These are phyloP conservation scores for Thymallus thymallus DNA, from an alignment of 2,113 vertebrate species.

Conservation along the genomic window DNA sequence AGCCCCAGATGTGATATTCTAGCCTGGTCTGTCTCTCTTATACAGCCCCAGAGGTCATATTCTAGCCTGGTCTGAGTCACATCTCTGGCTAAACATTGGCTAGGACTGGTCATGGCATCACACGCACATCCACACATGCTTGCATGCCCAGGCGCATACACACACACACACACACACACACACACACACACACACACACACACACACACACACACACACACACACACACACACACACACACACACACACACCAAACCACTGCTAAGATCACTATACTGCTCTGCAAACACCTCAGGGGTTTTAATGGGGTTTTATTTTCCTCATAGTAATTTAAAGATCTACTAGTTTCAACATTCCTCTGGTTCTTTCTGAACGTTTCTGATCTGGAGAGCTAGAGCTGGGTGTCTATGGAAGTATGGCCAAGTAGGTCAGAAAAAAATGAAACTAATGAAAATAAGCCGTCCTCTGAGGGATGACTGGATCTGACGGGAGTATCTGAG, in stretches of 20 bases:
- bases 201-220: constrained; percentile 13
- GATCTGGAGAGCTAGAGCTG: constrained; percentile 49
- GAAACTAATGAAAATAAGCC: constrained; percentile 52
- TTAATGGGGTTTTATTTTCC: constrained; percentile 36
- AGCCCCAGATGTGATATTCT: too few relatives aligned
- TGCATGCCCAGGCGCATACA: background rate
- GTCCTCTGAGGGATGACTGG: constrained; percentile 50
- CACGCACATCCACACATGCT: background rate
- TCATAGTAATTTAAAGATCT: constrained; percentile 15
- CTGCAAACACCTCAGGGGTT: constrained; percentile 32
- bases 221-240: background rate
- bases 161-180: constrained; percentile 9
- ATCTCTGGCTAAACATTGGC: constrained; percentile 36
- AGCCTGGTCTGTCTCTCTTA: background rate
- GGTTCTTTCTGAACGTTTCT: constrained; percentile 46
- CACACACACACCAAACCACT: constrained; percentile 15
- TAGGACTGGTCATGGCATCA: constrained; percentile 16
- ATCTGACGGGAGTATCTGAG: constrained; percentile 49
- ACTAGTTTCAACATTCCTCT: constrained; percentile 44
- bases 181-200: background rate
- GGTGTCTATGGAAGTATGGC: constrained; percentile 36
- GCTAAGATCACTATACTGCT: constrained; percentile 40
- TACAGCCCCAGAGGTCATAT: constrained; percentile 6
- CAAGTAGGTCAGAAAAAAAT: constrained; percentile 58
- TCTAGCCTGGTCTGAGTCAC: background rate